These are phyloP conservation scores for Anoura caudifer DNA, from an alignment of 2,113 vertebrate genomes.

Conservation along the genomic window DNA sequence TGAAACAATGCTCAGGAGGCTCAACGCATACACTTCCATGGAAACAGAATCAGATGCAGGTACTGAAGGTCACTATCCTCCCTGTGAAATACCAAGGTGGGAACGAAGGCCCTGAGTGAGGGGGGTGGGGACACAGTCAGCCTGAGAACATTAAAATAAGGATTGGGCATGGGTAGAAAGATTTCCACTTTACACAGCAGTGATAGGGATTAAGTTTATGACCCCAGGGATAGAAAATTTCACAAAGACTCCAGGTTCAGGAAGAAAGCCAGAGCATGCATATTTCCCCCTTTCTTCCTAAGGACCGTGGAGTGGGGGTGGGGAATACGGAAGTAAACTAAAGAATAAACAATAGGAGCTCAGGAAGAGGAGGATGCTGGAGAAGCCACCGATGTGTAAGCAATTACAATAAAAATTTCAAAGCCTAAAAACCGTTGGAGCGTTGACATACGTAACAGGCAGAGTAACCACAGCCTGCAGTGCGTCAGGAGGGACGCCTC, in stretches of 20 bases:
- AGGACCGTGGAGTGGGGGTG: not conserved
- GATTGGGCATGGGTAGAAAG: not conserved
- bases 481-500: not conserved
- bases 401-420: not conserved
- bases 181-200: not conserved
- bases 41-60: slow-evolving; percentile 28
- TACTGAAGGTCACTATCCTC: not conserved
- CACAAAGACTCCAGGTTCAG: not conserved
- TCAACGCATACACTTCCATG: not conserved
- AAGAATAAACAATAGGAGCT: not conserved
- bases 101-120: not conserved
- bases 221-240: not conserved
- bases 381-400: not conserved
- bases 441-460: not conserved
- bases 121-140: not conserved
- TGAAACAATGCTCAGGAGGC: slow-evolving; percentile 14
- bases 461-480: not conserved
- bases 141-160: not conserved
- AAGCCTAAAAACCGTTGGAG: not conserved
- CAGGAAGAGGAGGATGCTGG: not conserved
- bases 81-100: not conserved
- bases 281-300: not conserved
- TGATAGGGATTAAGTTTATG: not conserved
- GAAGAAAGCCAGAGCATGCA: not conserved
- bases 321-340: not conserved